Percentiles rank a stretch among this genome's conserved stretches.
Conservation (phyloP, 35 echinoderm and acorn worm species). For the Chiridota heheva region DNA sequence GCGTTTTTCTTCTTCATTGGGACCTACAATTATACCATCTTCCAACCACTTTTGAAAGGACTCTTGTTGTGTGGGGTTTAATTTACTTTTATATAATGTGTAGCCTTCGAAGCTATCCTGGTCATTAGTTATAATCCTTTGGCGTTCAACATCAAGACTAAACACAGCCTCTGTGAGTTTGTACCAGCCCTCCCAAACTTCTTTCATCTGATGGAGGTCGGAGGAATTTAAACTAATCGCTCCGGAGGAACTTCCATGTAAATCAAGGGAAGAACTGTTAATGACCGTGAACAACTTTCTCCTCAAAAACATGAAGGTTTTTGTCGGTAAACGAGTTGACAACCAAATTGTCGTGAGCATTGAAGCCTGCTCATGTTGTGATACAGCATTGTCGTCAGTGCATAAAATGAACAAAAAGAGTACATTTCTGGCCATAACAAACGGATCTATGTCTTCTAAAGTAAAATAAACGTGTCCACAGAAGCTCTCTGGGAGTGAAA, state of each 20-base stretch:
- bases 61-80: not conserved
- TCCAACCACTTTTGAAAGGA: not conserved
- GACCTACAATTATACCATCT: no score
- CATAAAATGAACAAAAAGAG: constrained; percentile 57
- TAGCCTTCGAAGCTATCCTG: no score
- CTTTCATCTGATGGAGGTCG: no score
- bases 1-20: no score
- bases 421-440: constrained; percentile 70
- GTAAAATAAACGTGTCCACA: constrained; percentile 36
- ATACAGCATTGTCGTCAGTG: not conserved
- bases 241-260: not conserved
- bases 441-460: constrained; percentile 65
- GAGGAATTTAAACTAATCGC: not conserved
- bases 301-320: not conserved
- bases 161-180: no score
- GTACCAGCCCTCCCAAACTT: no score
- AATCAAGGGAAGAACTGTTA: not conserved
- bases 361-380: constrained; percentile 21
- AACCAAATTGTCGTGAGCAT: not conserved
- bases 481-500: constrained; percentile 42
- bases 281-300: not conserved
- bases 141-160: no score
- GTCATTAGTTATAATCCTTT: no score
- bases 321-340: not conserved
- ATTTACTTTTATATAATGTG: not conserved